Base-by-base conservation (phyloP, 2,113 vertebrate species). In the Tyrannus savana region DNA sequence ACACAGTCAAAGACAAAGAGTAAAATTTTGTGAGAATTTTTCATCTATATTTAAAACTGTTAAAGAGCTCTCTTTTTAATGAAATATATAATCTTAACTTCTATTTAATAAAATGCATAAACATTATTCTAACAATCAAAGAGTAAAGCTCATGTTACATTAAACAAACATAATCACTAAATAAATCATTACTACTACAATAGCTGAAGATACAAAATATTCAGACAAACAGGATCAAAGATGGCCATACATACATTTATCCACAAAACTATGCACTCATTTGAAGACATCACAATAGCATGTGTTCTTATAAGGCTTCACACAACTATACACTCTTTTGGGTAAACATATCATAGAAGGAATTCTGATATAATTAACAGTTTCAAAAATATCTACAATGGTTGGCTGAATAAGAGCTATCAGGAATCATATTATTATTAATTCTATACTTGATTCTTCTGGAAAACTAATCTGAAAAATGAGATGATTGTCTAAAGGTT, bases 1-100 rank as follows among this genome's bases (percentile, higher is more conserved):
- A 93, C 28, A 94, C 83, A 92, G 80, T 74, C 80, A 90, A 94
- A 90, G 33, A 90, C 77, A 96, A 97, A 91, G 68, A 93, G 75
- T 83, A 95, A 91, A 90, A 27, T 88, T 93, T 63, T 3, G 7
- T 84, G 44, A 92, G 37, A 95, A 83, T 84, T 94, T 76, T 93
- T 89, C 28, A 95, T 90, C 94, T 89, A 62, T 49, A 77, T 89
- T 93, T 85, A 90, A 82, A 95, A 89, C 30, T 62, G 62, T 71
- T 87, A 87, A 86, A 96, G 49, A 72, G 24, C 17, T 76, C 44
- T 93, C 56, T 62, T 62, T 88, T 84, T 60, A 62, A 80, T n/a
- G 92, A 95, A 94, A 91, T 39, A 67, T 7, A 35, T 12, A 24
- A 87, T 28, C 35, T 95, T 90, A 87, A 66, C 28, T 71, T 80